phyloP scores from a whole-genome alignment of 2,113 vertebrate genomes.

The Serilophus lunatus region DNA sequence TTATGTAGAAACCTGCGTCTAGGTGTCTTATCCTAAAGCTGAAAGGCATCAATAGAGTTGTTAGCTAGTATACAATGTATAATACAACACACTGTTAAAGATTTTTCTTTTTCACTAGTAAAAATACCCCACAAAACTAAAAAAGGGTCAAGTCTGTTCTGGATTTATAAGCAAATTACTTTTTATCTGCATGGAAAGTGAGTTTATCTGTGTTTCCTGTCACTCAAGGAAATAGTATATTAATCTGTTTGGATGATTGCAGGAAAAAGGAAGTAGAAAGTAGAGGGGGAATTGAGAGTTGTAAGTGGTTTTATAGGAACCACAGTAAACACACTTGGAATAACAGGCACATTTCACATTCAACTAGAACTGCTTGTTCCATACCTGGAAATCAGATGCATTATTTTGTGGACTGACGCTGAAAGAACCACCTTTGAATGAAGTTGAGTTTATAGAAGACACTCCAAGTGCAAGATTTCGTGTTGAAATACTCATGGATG shows the following conservation, averaged over 20 bases:
- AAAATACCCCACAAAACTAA: not conserved
- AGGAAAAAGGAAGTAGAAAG: slow-evolving; percentile 15
- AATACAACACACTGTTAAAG: not conserved
- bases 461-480: slow-evolving; percentile 85
- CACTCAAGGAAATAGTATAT: slow-evolving; percentile 8
- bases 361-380: not conserved
- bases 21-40: not conserved
- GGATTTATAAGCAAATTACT: not conserved
- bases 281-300: not conserved
- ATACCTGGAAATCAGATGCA: slow-evolving; percentile 86
- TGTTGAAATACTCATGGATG: slow-evolving; percentile 83
- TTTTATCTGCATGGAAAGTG: not conserved
- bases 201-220: slow-evolving; percentile 9
- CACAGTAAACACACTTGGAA: not conserved
- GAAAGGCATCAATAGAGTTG: not conserved
- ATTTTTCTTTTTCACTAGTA: not conserved
- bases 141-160: not conserved
- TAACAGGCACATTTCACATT: not conserved
- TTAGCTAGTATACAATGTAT: not conserved
- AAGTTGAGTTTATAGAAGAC: slow-evolving; percentile 75
- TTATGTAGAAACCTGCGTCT: not conserved
- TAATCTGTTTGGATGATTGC: not conserved
- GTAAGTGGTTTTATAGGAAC: not conserved
- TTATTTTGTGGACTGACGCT: slow-evolving; percentile 81
- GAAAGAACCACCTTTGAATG: slow-evolving; percentile 82